Evolutionary conservation across 2,797 vertebrate genomes (phyloP).

Genomic region (Sebastes glaucus): DNA sequence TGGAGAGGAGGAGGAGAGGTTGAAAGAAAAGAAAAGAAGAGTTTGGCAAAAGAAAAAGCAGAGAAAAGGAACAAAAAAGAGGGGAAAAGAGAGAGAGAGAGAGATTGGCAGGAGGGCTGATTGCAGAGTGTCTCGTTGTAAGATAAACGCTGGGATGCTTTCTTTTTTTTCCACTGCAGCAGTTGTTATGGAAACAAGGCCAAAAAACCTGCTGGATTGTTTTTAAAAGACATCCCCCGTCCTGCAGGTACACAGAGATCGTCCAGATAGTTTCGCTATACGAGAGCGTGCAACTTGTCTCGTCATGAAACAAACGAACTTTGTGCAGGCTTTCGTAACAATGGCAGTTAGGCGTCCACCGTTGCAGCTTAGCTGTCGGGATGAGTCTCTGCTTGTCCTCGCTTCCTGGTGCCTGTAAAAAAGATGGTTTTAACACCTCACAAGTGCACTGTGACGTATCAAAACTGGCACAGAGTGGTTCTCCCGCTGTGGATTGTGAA

Average conservation of each 20-base stretch:
- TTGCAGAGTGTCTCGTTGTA: slow-evolving; percentile 47
- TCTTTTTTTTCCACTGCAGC: slow-evolving; percentile 3
- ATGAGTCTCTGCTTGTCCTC: slow-evolving; percentile 71
- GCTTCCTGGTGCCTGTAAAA: slow-evolving; percentile 62
- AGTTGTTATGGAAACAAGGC: slow-evolving; percentile 46
- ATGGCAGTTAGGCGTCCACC: slow-evolving; percentile 72
- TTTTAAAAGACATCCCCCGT: slow-evolving; percentile 44
- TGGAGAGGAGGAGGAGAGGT: slow-evolving; percentile 51
- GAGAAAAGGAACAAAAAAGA: slow-evolving; percentile 53
- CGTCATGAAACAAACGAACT: slow-evolving; percentile 66
- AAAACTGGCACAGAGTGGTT: neutral
- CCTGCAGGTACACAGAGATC: slow-evolving; percentile 62
- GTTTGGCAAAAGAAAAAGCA: slow-evolving; percentile 15
- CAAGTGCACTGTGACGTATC: slow-evolving; percentile 29
- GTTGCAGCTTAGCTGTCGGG: slow-evolving; percentile 64
- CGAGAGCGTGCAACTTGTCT: slow-evolving; percentile 61
- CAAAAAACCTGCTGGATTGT: slow-evolving; percentile 32
- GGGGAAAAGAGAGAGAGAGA: slow-evolving; percentile 25
- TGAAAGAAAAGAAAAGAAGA: slow-evolving; percentile 59
- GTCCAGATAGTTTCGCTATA: slow-evolving; percentile 40
- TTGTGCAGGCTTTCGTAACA: slow-evolving; percentile 72
- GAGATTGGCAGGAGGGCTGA: slow-evolving; percentile 59
- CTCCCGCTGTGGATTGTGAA: slow-evolving; percentile 1
- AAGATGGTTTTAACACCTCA: slow-evolving; percentile 35
- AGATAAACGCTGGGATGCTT: slow-evolving; percentile 53